phyloP scores from a whole-genome alignment of 1,140 invertebrate genomes.

The Drosophila pandora region DNA sequence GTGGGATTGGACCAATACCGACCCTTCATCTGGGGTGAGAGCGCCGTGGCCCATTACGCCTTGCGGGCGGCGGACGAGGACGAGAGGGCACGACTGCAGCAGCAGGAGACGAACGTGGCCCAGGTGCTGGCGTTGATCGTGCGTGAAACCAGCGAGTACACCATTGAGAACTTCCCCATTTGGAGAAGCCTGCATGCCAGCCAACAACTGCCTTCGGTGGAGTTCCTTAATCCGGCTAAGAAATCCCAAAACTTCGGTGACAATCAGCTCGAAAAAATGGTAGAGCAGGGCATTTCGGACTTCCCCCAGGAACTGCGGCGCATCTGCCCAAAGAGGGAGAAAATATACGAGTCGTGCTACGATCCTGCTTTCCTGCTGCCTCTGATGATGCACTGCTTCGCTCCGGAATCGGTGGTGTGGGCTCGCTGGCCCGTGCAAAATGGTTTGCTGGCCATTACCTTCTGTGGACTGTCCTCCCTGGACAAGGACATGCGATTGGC shows the following conservation, averaged over 20 bases:
- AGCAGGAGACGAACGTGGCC: slow-evolving; percentile 88
- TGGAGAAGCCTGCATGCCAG: slow-evolving; percentile 72
- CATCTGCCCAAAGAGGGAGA: slow-evolving; percentile 67
- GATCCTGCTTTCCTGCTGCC: slow-evolving; percentile 90
- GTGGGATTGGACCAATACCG: slow-evolving; percentile 88
- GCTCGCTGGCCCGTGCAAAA: slow-evolving; percentile 87
- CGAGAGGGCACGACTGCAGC: slow-evolving; percentile 84
- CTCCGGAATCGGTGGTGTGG: slow-evolving; percentile 86
- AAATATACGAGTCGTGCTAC: slow-evolving; percentile 85
- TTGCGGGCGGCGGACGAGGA: slow-evolving; percentile 86
- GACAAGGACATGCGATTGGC: slow-evolving; percentile 85
- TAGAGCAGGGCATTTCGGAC: slow-evolving; percentile 54
- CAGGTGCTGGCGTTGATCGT: slow-evolving; percentile 90
- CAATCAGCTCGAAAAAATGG: slow-evolving; percentile 61
- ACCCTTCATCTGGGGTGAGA: slow-evolving; percentile 91
- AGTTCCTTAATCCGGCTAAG: slow-evolving; percentile 56
- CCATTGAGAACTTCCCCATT: slow-evolving; percentile 88
- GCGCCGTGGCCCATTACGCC: slow-evolving; percentile 90
- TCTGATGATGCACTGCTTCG: slow-evolving; percentile 85
- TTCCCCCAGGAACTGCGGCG: slow-evolving; percentile 54
- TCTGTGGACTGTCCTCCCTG: slow-evolving; percentile 86
- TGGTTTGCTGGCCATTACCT: slow-evolving; percentile 86
- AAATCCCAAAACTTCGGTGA: slow-evolving; percentile 56
- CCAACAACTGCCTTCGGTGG: slow-evolving; percentile 58
- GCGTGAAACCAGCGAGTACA: slow-evolving; percentile 86